A percentile compares a stretch with the other conserved stretches of the same genome.
phyloP scores from a whole-genome alignment of 2,113 vertebrate genomes.

The Archilochus colubris region DNA sequence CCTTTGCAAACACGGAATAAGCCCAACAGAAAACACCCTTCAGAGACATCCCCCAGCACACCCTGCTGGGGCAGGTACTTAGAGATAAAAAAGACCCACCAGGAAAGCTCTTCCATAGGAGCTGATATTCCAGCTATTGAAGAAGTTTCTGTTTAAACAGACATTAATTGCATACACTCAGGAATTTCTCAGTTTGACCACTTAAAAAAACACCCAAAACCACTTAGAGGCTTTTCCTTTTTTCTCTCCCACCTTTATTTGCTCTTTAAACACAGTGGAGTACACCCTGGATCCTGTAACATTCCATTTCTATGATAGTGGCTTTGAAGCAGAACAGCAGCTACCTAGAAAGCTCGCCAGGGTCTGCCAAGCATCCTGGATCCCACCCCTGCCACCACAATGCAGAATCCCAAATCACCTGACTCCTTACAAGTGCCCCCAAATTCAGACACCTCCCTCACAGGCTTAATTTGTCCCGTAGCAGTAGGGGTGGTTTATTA shows the following conservation, averaged over 20 bases:
- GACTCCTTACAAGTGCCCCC: not conserved
- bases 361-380: not conserved
- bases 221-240: conserved; percentile 44
- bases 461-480: not conserved
- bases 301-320: not conserved
- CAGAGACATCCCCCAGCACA: not conserved
- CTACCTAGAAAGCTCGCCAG: not conserved
- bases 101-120: not conserved
- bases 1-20: conserved; percentile 24
- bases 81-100: conserved; percentile 22
- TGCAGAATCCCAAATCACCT: not conserved
- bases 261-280: conserved; percentile 35
- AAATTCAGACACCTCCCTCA: not conserved
- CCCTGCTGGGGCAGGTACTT: rapidly evolving
- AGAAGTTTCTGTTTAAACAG: conserved; percentile 59
- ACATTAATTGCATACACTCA: conserved; percentile 8
- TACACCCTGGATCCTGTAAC: not conserved
- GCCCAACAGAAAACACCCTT: not conserved
- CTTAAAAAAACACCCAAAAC: conserved; percentile 49
- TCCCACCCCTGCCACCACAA: not conserved
- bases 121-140: conserved; percentile 14
- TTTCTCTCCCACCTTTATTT: conserved; percentile 33
- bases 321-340: not conserved
- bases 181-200: conserved; percentile 37
- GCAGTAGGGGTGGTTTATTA: not conserved